Percentiles rank a stretch among this genome's conserved stretches.
phyloP scores from a whole-genome alignment of 2,888 invertebrate genomes.

The Leptinotarsa rubiginosa region DNA sequence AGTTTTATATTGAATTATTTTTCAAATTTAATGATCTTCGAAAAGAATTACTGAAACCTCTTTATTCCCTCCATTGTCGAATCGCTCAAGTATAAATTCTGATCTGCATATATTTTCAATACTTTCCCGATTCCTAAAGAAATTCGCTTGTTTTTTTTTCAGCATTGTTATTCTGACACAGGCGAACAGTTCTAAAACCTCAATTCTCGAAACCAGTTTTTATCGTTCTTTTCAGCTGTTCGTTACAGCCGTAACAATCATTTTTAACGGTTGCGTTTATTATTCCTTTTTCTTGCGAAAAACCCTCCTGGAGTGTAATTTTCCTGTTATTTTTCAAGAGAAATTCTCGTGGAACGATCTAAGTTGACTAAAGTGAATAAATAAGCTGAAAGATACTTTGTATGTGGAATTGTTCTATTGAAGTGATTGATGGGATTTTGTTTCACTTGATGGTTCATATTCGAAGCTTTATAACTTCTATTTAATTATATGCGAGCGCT shows the following conservation, averaged over 20 bases:
- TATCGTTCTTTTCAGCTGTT: conserved; percentile 24
- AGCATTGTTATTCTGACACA: conserved; percentile 20
- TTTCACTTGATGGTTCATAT: neutral
- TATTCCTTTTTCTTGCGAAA: conserved; percentile 35
- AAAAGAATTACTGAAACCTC: neutral
- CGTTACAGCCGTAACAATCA: conserved; percentile 45
- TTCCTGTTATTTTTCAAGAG: conserved; percentile 36
- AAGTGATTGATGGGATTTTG: neutral
- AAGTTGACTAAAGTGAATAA: conserved; percentile 37
- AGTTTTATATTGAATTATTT: too few species aligned
- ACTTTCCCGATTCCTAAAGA: neutral
- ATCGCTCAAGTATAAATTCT: neutral
- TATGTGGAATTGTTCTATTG: neutral
- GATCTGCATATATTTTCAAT: conserved; percentile 8
- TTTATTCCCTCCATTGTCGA: neutral
- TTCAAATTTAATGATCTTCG: neutral
- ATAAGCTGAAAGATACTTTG: conserved; percentile 8
- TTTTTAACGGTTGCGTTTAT: conserved; percentile 47
- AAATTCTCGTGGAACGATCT: conserved; percentile 41
- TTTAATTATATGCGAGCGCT: too few species aligned
- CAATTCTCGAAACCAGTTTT: conserved; percentile 30
- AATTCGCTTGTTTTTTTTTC: conserved; percentile 3
- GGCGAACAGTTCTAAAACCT: conserved; percentile 15
- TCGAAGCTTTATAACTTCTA: too few species aligned
- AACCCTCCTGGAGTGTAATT: conserved; percentile 39